Evolutionary conservation across 2,888 invertebrate genomes (phyloP).

Genomic region (Dynastes hyllus): DNA sequence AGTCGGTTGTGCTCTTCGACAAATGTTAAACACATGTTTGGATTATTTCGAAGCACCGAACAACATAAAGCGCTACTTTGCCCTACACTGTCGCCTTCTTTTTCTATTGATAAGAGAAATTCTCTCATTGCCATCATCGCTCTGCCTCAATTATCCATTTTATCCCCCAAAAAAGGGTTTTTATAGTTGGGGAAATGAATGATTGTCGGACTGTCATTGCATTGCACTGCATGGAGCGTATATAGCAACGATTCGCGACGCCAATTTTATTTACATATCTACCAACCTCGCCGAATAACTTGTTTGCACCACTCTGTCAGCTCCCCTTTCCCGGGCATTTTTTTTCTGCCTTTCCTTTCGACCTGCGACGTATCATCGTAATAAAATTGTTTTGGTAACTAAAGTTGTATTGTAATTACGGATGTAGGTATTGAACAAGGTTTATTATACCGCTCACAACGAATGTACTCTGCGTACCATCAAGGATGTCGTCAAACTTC

Average conservation of each 20-base stretch:
- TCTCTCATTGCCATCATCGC: constrained; percentile 35
- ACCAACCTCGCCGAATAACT: constrained; percentile 5
- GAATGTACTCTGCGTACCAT: too few relatives aligned
- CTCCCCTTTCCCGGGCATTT: constrained; percentile 33
- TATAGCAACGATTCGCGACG: constrained; percentile 9
- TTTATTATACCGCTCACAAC: too few relatives aligned
- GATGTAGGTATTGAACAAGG: too few relatives aligned
- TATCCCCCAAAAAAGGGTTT: too few relatives aligned
- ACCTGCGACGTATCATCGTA: too few relatives aligned
- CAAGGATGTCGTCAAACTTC: too few relatives aligned
- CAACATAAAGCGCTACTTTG: not conserved
- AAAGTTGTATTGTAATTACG: too few relatives aligned
- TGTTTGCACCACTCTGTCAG: not conserved
- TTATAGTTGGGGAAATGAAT: too few relatives aligned
- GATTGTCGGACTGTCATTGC: not conserved
- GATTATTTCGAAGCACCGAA: constrained; percentile 19
- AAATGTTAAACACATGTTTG: constrained; percentile 47
- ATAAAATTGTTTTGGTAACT: too few relatives aligned
- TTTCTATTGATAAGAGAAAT: not conserved
- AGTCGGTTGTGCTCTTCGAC: constrained; percentile 14
- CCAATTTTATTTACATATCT: constrained; percentile 7
- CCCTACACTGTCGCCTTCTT: not conserved
- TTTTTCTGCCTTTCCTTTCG: not conserved
- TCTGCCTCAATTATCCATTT: constrained; percentile 44
- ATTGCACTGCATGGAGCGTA: too few relatives aligned